Evolutionary conservation across 92 coral and sea anemone species (phyloP).

Genomic region (Actinostola sp.): DNA sequence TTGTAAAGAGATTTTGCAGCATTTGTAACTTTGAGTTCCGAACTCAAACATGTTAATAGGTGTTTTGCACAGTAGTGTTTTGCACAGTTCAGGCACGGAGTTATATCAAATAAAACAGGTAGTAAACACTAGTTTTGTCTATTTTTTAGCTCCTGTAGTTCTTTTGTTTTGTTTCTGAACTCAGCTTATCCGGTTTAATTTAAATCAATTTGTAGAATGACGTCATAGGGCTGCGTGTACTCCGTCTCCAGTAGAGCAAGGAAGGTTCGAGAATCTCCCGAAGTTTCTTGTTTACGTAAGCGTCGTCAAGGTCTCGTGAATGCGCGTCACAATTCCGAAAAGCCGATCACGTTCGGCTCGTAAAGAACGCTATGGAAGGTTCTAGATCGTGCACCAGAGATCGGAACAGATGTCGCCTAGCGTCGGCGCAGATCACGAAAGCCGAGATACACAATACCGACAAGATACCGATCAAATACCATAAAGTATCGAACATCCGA

Average conservation of each 20-base stretch:
- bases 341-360: conserved; percentile 36
- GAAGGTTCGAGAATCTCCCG: conserved; percentile 31
- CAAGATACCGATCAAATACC: background rate
- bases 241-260: conserved; percentile 33
- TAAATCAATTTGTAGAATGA: no score
- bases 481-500: conserved; percentile 2
- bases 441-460: background rate
- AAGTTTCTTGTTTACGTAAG: conserved; percentile 20
- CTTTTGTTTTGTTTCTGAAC: conserved; percentile 7
- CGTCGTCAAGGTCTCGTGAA: conserved; percentile 30
- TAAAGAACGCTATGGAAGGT: conserved; percentile 30
- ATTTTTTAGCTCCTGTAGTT: background rate
- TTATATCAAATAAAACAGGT: background rate
- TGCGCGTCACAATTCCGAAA: conserved; percentile 22
- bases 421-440: conserved; percentile 8
- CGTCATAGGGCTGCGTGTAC: no score
- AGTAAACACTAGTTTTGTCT: background rate
- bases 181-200: no score
- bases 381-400: background rate
- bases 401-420: conserved; percentile 7
- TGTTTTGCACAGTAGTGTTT: background rate
- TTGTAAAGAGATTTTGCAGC: no score
- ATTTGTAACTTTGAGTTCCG: no score
- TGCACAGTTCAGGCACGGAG: background rate
- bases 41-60: background rate